A percentile compares a stretch with the other conserved stretches of the same genome.
phyloP scores from a whole-genome alignment of 2,113 vertebrate species.

The Callorhinus ursinus region DNA sequence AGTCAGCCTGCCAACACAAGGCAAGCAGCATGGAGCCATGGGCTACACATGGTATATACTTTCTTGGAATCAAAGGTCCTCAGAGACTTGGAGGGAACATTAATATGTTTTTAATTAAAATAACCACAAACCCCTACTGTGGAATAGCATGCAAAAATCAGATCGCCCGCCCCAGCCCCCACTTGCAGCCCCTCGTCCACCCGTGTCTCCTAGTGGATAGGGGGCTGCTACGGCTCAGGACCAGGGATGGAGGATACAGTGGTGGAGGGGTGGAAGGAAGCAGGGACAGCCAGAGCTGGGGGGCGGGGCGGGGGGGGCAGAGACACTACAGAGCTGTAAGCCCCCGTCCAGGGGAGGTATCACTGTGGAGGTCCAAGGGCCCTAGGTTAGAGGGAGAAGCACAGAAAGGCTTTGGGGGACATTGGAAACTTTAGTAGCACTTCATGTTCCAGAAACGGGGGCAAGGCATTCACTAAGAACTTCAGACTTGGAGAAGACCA shows the following conservation, averaged over 20 bases:
- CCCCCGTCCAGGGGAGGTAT: background rate
- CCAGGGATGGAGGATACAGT: background rate
- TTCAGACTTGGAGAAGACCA: background rate
- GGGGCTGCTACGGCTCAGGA: background rate
- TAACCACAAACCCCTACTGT: background rate
- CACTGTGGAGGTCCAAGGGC: background rate
- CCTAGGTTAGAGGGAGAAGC: background rate
- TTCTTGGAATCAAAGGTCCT: background rate
- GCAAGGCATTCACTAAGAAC: background rate
- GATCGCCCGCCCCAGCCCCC: background rate
- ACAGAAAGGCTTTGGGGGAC: background rate
- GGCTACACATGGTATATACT: background rate
- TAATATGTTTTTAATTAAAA: background rate
- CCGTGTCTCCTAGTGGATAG: background rate
- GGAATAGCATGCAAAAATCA: background rate
- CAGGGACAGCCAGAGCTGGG: background rate
- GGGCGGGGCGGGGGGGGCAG: background rate
- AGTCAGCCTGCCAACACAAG: background rate
- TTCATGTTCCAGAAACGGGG: background rate
- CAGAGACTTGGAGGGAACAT: background rate
- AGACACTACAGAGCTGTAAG: background rate
- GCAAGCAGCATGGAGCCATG: background rate
- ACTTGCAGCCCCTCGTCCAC: background rate
- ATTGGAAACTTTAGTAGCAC: background rate
- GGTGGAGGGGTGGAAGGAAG: background rate